Evolutionary conservation across 92 coral and sea anemone genomes (phyloP), one percentile per base, ranked within the genome.

Genomic region (Palythoa caribaeorum): DNA sequence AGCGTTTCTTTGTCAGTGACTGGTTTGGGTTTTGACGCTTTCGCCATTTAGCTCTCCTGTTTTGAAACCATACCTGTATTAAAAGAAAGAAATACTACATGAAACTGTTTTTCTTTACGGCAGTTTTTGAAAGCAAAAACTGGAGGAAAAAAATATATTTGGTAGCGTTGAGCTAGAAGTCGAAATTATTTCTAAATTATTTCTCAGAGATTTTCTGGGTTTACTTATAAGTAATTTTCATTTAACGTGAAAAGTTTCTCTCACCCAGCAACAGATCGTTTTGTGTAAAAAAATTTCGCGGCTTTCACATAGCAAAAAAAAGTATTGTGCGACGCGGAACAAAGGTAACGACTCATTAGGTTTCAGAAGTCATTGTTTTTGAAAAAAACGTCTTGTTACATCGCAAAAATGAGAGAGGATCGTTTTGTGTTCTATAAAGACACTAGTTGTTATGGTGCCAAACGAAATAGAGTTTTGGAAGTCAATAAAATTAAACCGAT

Each of bases 41-140:
- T 60, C 99, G 95, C 99, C 99, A 97, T 73, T 97, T 97, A 3
- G 99, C 99, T 86, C 99, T 80, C 71, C 99, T 91, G 84, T 97
- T 97, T 84, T 97, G 99, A 70, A 97, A 97, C 99, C 99, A 97
- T 62, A 97, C 99, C 99, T 97, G 76, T 11, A 19, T 17, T 16
- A 40, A 65, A 53, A 48, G 35, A n/a, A 79, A 76, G 52, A 74
- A 57, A 15, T 71, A 8, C 39, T 71, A 8, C 39, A 10, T 70
- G 17, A 70, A 70, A 38, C 1, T n/a, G 11, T n/a, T 5, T 8
- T 70, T 9, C 28, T 35, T 35, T 70, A 4, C 9, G 48, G 39
- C 6, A 36, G 16, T 35, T 70, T 35, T 17, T 59, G 19, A 14
- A 59, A 59, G 19, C 65, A 3, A 17, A 59, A 59, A 59, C 5